Evolutionary conservation across 2,797 vertebrate species (phyloP).

Genomic region (Todus mexicanus): DNA sequence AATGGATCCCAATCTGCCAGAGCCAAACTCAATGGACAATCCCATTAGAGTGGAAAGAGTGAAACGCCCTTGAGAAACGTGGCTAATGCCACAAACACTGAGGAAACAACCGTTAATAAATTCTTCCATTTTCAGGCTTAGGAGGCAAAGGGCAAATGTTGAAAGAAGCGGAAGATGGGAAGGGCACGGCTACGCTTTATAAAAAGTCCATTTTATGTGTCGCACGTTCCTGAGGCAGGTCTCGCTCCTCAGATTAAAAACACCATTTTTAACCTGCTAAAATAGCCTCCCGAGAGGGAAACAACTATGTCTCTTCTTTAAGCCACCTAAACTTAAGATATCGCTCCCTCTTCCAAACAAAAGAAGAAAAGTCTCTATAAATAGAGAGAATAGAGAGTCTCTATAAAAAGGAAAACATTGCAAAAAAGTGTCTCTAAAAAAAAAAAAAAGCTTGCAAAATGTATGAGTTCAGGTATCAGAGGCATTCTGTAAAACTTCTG

Average conservation of each 20-base stretch:
- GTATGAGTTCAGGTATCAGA: neutral
- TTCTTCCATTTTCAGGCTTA: constrained; percentile 34
- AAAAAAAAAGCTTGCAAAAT: neutral
- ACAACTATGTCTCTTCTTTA: neutral
- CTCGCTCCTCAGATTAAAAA: neutral
- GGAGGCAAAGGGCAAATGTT: constrained; percentile 47
- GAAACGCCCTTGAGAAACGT: constrained; percentile 55
- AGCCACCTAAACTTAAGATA: neutral
- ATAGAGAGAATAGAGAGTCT: neutral
- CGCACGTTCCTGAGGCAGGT: neutral
- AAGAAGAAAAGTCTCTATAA: neutral
- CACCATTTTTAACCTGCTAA: neutral
- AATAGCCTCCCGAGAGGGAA: neutral
- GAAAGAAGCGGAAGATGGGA: constrained; percentile 17
- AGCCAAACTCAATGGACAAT: constrained; percentile 50
- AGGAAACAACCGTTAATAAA: constrained; percentile 43
- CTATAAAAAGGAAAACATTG: neutral
- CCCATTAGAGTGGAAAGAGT: constrained; percentile 61
- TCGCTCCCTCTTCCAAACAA: neutral
- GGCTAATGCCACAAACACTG: constrained; percentile 52
- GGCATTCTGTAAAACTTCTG: neutral
- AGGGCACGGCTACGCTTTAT: neutral
- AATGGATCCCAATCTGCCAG: neutral
- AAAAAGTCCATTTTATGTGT: neutral
- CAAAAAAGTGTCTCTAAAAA: neutral